Base-by-base conservation (phyloP, 2,113 vertebrate genomes). In the Phylloscopus trochilus region DNA sequence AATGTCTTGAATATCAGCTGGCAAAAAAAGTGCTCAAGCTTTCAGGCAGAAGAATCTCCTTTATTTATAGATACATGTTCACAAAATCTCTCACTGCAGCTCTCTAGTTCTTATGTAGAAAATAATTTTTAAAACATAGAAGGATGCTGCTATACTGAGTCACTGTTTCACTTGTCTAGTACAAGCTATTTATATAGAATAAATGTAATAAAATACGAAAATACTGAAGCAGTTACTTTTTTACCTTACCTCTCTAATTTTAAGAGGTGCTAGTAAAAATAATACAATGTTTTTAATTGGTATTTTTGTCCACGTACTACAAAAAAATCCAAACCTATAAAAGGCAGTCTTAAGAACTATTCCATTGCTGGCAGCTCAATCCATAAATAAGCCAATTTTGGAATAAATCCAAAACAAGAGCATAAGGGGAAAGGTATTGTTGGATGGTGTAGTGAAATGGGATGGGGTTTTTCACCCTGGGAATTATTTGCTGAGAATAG, bases 341-440 rank as follows among this genome's bases (percentile, higher is more conserved):
- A 96, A 83, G n/a, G 63, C 59, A 92, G 15, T n/a, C 47, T 81
- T 97, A 44, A 66, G 95, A 39, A 90, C 49, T 83, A 27, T 76
- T 97, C 49, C 80, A 27, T 97, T 95, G 91, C 94, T 96, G 96
- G 97, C 95, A 97, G 87, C 83, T 91, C 84, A 77, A 23, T 94
- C 84, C 43, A 52, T 97, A 97, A 98, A 98, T 97, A 97, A 96
- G 96, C 67, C 66, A 79, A 53, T 95, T 95, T 93, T 98, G 98
- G 97, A 97, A 91, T 77, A 93, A 88, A 83, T 97, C 98, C 97
- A 98, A 97, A 95, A 82, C 75, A 87, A 93, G 73, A 93, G 73
- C 92, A 70, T 89, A 92, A 97, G 89, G 93, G 95, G 92, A 97
- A 97, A 97, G 90, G 94, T 98, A 96, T 97, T 98, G 97, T 98